Conservation (phyloP, 2,888 invertebrate species). For the Zygogramma bicolorata region DNA sequence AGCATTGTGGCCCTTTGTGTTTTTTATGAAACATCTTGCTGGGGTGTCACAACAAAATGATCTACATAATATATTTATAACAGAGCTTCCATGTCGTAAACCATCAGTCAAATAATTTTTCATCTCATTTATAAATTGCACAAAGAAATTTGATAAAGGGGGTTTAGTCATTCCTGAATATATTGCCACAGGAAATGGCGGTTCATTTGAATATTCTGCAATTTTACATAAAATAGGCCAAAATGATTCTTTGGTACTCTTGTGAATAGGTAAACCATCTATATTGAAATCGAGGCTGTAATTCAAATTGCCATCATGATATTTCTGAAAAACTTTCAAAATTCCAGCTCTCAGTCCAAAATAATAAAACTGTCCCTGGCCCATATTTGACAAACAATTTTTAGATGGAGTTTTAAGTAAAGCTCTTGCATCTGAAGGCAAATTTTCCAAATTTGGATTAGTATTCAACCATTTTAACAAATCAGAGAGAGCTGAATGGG, state of each 20-base stretch:
- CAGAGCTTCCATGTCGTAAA: background rate
- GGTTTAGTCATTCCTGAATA: constrained; percentile 32
- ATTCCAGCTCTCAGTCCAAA: constrained; percentile 16
- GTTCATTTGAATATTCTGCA: no score
- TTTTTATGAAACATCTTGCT: no score
- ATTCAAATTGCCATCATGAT: constrained; percentile 18
- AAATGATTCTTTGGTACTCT: no score
- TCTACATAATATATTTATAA: background rate
- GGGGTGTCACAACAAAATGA: constrained; percentile 43
- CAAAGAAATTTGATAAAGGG: constrained; percentile 38
- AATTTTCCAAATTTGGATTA: constrained; percentile 2
- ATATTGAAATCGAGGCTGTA: constrained; percentile 25
- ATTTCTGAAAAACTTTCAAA: constrained; percentile 8
- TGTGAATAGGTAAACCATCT: no score
- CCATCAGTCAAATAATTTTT: constrained; percentile 4
- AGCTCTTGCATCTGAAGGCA: constrained; percentile 14
- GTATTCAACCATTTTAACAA: constrained; percentile 26
- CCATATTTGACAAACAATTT: background rate
- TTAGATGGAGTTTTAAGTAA: constrained; percentile 11
- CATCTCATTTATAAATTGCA: constrained; percentile 5
- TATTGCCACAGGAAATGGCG: no score
- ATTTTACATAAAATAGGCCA: no score
- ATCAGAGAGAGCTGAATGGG: no score
- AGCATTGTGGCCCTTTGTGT: constrained; percentile 42
- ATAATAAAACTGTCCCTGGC: constrained; percentile 18